These are phyloP conservation scores for Laupala kohalensis DNA, from an alignment of 1,140 invertebrate species.

Conservation along the genomic window DNA sequence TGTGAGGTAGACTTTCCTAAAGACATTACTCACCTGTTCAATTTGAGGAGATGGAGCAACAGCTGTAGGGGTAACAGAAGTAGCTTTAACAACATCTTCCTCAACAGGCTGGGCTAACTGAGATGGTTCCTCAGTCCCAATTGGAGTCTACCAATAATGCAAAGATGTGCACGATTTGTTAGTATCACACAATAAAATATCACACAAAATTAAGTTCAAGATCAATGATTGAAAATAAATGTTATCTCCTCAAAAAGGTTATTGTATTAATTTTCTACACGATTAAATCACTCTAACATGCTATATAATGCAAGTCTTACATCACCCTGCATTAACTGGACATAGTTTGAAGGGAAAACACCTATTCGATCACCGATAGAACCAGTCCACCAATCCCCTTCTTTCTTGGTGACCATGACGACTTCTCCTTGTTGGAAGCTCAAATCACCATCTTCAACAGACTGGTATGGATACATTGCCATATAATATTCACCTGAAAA, in stretches of 20 bases:
- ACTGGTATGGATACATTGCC: constrained; percentile 71
- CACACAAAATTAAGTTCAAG: not conserved
- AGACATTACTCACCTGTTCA: not conserved
- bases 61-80: not conserved
- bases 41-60: not conserved
- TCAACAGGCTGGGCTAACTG: not conserved
- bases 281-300: not conserved
- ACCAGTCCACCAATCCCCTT: constrained; percentile 98
- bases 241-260: too few relatives aligned
- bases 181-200: not conserved
- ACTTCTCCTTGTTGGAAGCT: constrained; percentile 83
- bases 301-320: constrained; percentile 5
- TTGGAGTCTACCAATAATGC: not conserved
- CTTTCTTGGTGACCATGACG: constrained; percentile 72
- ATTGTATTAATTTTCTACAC: not conserved
- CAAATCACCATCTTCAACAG: constrained; percentile 80
- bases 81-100: not conserved
- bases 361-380: constrained; percentile 68
- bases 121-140: not conserved
- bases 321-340: constrained; percentile 42
- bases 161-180: not conserved
- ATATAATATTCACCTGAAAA: constrained; percentile 61
- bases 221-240: too few relatives aligned
- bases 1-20: too few relatives aligned
- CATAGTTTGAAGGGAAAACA: constrained; percentile 93